Base-by-base conservation (phyloP, 1,140 invertebrate species). In the Physella acuta region DNA sequence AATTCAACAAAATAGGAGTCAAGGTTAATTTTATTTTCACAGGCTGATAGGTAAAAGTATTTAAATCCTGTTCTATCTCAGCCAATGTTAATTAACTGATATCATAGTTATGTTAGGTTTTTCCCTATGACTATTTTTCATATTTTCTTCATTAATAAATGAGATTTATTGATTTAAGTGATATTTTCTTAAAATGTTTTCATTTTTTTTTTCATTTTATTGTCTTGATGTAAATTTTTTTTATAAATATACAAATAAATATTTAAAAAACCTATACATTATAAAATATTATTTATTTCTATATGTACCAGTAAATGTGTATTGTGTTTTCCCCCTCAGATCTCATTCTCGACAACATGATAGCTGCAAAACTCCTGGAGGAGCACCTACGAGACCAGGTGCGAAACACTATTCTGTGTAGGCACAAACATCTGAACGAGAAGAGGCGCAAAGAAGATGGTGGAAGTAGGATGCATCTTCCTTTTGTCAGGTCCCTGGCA, bases 401-500 rank as follows among this genome's bases (percentile, higher is more conserved):
- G 4, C 90, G 91, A 79, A 95, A 98, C 79, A 91, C 93, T 5
- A 88, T 99, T 31, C 86, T 97, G 71, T 90, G 93, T 72, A 89
- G 93, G 58, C 97, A 99, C 88, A 89, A 94, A 51, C 97, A 99
- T 89, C 95, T 97, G 64, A 85, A 87, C 70, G 90, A 86, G 34
- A 82, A 81, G 68, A 77, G 79, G 61, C 75, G 77, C 53, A 77
- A 80, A 58, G 79, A 90, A 74, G 92, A 92, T 79, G 89, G 92
- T 59, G 90, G 92, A 59, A 81, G 79, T 52, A 91, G 93, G 87
- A 92, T 93, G 34, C 89, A 93, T 70, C 86, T 99, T 65, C 96
- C 95, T 8, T 91, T 98, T 62, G 98, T 99, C 75, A 88, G 96
- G 73, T 98, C 95, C 11, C 87, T 99, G 72, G 94, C 96, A 26